A percentile compares a stretch with the other conserved stretches of the same genome.
Evolutionary conservation across 2,888 invertebrate genomes (phyloP).

Genomic region (Leptinotarsa juncta): DNA sequence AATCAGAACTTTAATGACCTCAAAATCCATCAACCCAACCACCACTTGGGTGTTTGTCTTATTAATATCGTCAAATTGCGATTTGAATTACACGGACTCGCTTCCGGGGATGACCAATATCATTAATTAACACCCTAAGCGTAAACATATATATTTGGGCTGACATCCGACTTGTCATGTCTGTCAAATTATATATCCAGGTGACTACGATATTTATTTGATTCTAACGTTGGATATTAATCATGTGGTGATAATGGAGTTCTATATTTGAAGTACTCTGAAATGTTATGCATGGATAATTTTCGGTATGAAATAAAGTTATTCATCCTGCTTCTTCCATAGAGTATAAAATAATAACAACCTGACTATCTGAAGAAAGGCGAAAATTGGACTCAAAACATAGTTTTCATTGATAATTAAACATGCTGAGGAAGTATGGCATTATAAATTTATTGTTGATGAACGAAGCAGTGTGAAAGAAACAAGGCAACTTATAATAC

Average conservation of each 20-base stretch:
- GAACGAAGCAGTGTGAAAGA: too few species aligned
- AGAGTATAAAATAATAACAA: too few species aligned
- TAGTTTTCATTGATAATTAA: too few species aligned
- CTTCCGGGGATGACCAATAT: conserved; percentile 22
- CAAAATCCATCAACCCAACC: background rate
- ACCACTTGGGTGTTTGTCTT: conserved; percentile 18
- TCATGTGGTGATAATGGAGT: background rate
- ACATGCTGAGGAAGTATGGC: too few species aligned
- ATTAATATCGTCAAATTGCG: conserved; percentile 20
- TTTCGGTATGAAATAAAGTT: too few species aligned
- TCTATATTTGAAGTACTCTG: background rate
- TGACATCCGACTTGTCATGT: conserved; percentile 18
- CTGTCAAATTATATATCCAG: conserved; percentile 19
- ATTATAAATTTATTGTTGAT: too few species aligned
- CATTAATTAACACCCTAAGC: conserved; percentile 27
- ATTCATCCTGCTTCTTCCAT: too few species aligned
- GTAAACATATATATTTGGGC: background rate
- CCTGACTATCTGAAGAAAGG: too few species aligned
- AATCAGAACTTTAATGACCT: background rate
- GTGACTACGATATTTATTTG: conserved; percentile 18
- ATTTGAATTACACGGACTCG: background rate
- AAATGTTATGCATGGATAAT: background rate
- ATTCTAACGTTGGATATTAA: conserved; percentile 9
- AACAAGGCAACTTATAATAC: too few species aligned
- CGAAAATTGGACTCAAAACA: too few species aligned